Conservation (phyloP, 2,888 invertebrate species). For the Ochropacha duplaris region DNA sequence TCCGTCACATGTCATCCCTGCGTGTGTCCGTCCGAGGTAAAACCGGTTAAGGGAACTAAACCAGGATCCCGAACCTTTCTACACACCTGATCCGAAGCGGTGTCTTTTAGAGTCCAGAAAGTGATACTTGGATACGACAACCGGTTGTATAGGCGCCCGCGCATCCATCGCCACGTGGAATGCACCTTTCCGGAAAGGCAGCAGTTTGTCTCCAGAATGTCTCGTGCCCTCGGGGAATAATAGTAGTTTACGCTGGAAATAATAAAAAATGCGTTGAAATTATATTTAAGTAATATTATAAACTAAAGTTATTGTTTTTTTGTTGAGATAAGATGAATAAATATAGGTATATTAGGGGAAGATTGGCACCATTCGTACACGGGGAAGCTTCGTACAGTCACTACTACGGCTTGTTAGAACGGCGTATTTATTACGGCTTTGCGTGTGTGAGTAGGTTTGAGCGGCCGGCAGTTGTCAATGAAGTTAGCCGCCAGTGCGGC, state of each 20-base stretch:
- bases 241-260: slow-evolving; percentile 87
- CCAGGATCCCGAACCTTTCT: neutral
- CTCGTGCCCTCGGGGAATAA: slow-evolving; percentile 98
- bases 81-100: slow-evolving; percentile 85
- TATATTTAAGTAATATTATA: neutral
- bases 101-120: slow-evolving; percentile 85
- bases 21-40: neutral
- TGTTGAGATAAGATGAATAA: no score
- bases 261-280: neutral
- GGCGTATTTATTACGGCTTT: no score
- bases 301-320: no score
- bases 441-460: no score
- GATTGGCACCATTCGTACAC: no score
- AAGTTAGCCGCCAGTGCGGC: no score
- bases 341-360: no score
- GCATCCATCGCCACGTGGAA: slow-evolving; percentile 96
- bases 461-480: no score
- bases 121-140: slow-evolving; percentile 92
- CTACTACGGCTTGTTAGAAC: no score
- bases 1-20: no score
- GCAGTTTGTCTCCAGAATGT: slow-evolving; percentile 87
- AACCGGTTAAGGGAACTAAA: neutral
- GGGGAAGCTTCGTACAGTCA: no score
- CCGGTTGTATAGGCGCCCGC: slow-evolving; percentile 93
- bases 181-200: slow-evolving; percentile 97